phyloP scores from a whole-genome alignment of 2,113 vertebrate species.

The Ahaetulla prasina region DNA sequence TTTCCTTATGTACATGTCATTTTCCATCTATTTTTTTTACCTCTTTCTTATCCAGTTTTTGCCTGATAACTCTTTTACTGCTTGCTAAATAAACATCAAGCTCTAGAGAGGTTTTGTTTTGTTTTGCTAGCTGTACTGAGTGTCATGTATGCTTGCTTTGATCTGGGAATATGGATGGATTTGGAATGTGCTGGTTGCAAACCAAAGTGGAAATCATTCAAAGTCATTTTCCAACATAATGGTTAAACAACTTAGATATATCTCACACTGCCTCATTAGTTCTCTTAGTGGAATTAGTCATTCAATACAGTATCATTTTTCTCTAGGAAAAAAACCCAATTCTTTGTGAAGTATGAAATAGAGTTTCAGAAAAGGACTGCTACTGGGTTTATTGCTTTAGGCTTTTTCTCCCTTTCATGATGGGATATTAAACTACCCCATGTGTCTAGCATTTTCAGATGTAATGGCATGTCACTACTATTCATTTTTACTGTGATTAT shows the following conservation, averaged over 20 bases:
- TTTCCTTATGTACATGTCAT: background rate
- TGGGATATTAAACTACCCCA: constrained; percentile 36
- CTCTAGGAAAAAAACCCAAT: background rate
- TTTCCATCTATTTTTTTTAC: background rate
- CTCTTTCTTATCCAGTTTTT: background rate
- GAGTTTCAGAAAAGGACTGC: background rate
- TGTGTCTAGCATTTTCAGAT: constrained; percentile 27
- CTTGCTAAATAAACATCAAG: background rate
- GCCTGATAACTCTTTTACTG: background rate
- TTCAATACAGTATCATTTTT: constrained; percentile 2
- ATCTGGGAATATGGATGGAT: background rate
- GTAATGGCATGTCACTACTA: constrained; percentile 24
- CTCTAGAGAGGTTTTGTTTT: background rate
- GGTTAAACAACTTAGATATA: background rate
- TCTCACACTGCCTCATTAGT: background rate
- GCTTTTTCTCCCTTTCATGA: background rate
- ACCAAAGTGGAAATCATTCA: background rate
- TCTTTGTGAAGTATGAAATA: constrained; percentile 5
- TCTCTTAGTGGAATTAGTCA: constrained; percentile 24
- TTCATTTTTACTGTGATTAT: constrained; percentile 31
- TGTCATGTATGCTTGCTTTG: background rate
- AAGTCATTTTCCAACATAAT: background rate
- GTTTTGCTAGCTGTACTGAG: background rate
- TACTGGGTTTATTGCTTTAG: background rate
- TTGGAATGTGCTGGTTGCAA: background rate